Conservation (phyloP, 2,797 vertebrate species). For the Garrulus glandarius region DNA sequence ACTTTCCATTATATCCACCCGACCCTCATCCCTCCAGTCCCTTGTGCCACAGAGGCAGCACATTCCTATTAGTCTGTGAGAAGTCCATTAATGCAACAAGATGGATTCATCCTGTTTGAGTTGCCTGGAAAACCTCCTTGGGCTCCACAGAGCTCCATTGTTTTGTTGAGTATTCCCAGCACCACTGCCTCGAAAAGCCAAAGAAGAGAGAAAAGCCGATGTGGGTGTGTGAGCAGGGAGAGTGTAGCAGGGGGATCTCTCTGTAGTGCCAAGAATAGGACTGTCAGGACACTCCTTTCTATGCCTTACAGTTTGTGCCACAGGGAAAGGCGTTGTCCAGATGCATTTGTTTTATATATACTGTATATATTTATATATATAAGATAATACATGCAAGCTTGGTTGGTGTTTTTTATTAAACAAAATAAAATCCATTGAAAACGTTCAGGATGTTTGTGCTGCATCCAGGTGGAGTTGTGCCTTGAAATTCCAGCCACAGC, state of each 20-base stretch:
- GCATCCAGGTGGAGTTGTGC: neutral
- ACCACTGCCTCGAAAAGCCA: slow-evolving; percentile 3
- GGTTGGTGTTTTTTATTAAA: slow-evolving; percentile 75
- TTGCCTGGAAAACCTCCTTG: neutral
- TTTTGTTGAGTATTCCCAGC: neutral
- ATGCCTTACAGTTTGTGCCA: slow-evolving; percentile 79
- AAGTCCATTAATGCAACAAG: neutral
- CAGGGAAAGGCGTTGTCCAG: slow-evolving; percentile 77
- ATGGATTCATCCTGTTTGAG: neutral
- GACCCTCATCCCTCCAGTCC: neutral
- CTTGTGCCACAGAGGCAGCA: neutral
- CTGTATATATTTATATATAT: slow-evolving; percentile 82
- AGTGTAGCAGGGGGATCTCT: neutral
- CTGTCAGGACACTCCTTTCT: slow-evolving; percentile 57
- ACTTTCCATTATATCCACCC: neutral
- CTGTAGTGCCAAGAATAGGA: slow-evolving; percentile 51
- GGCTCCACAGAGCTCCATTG: neutral
- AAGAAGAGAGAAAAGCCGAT: slow-evolving; percentile 27
- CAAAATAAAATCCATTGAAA: slow-evolving; percentile 63
- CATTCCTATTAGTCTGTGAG: neutral
- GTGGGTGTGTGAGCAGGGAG: neutral
- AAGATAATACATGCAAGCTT: slow-evolving; percentile 77
- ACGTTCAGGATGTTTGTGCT: slow-evolving; percentile 44
- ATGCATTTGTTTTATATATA: slow-evolving; percentile 78
- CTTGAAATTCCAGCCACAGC: neutral